Base-by-base conservation (phyloP, 2,888 invertebrate genomes). In the Ichneumoninae sp. region DNA sequence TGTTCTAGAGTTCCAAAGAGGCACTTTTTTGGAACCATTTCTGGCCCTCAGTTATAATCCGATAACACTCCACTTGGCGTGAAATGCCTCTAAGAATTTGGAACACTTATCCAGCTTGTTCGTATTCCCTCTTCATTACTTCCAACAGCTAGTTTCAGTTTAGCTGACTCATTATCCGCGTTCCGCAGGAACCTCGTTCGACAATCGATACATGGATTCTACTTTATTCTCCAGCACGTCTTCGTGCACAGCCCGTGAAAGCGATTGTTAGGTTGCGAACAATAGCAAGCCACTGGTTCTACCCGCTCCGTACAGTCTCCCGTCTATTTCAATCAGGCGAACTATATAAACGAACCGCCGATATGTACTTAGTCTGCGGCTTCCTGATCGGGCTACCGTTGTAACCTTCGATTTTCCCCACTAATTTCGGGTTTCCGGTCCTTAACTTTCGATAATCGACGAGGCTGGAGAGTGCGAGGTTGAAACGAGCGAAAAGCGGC, bases 381-480 rank as follows among this genome's bases (percentile, higher is more conserved):
- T 71, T 71, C 22, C 40, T 40, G 65, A 63, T 79, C 22, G 63
- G 36, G 63, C 44, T 71, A 36, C 50, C 52, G 30, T 16, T 30
- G 40, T 33, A 22, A 10, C 7, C 40, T 66, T 81, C 65, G 69
- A 76, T 76, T 81, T 75, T 52, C 68, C 4, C 44, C 63, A 65
- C 52, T 74, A 78, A 70, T 79, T 78, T 69, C 40, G 63, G 69
- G 68, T 40, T n/a, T 40, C 33, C 52, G 74, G 63, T 54, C 68
- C 69, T 79, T 79, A 78, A 73, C 44, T 63, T 70, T 57, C 68
- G 69, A 83, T 74, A 74, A 83, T 74, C 78, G 69, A 16, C 33
- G 78, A 54, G 22, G 30, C 26, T 47, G 44, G 44, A 47, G 44
- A 68, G 44, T 65, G 69, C 57, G 47, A 68, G 19, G 33, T 30